These are phyloP conservation scores for Lagocephalus sceleratus DNA, from an alignment of 2,797 vertebrate genomes.

Conservation along the genomic window DNA sequence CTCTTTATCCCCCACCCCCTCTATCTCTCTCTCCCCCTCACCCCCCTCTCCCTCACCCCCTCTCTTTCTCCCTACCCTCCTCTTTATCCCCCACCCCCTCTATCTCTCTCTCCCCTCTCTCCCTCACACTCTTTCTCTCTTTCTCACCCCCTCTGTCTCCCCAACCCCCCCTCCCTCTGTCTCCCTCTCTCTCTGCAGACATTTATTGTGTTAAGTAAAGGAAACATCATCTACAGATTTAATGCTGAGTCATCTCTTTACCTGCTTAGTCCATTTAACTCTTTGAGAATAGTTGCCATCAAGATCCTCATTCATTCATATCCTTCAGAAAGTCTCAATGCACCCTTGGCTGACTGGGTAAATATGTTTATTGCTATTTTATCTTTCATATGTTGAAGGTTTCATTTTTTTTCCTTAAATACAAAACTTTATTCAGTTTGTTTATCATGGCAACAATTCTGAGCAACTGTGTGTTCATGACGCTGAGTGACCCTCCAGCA, in stretches of 20 bases:
- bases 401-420: slow-evolving; percentile 72
- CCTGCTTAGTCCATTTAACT: slow-evolving; percentile 84
- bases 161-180: neutral
- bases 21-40: no score
- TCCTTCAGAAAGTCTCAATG: slow-evolving; percentile 73
- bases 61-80: no score
- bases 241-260: slow-evolving; percentile 86
- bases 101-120: no score
- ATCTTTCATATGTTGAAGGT: neutral
- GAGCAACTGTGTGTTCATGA: slow-evolving; percentile 95
- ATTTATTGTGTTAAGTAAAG: slow-evolving; percentile 89
- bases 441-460: slow-evolving; percentile 97
- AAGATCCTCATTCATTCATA: slow-evolving; percentile 95
- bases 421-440: slow-evolving; percentile 87
- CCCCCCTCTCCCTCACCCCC: no score
- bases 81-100: no score
- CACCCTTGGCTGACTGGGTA: neutral
- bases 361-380: neutral
- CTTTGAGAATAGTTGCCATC: slow-evolving; percentile 79
- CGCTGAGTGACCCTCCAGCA: slow-evolving; percentile 83
- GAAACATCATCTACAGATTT: slow-evolving; percentile 90
- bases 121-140: neutral
- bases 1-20: no score
- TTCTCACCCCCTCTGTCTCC: no score
- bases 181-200: slow-evolving; percentile 74